These are phyloP conservation scores for Amniataba percoides DNA, from an alignment of 2,797 vertebrate species.

Conservation along the genomic window DNA sequence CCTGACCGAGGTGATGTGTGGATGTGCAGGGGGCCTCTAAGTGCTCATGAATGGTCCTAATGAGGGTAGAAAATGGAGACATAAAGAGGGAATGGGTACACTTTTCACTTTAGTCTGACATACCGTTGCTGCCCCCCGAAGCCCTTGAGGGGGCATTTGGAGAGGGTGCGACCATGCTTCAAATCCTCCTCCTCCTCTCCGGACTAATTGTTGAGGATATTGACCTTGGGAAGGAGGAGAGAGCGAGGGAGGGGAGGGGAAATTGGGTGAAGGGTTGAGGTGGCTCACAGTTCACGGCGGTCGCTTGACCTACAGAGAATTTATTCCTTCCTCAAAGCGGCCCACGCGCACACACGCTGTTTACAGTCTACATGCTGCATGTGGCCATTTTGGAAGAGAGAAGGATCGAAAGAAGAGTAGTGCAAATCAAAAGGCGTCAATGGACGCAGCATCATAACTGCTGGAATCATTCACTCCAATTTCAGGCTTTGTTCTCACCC, in stretches of 20 bases:
- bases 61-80: slow-evolving; percentile 87
- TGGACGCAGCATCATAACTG: slow-evolving; percentile 66
- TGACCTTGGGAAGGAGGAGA: slow-evolving; percentile 83
- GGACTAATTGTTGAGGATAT: slow-evolving; percentile 86
- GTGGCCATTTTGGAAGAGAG: slow-evolving; percentile 26
- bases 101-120: slow-evolving; percentile 87
- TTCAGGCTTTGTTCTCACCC: slow-evolving; percentile 69
- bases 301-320: slow-evolving; percentile 66
- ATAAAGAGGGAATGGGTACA: slow-evolving; percentile 88
- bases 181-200: slow-evolving; percentile 80
- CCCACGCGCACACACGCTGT: slow-evolving; percentile 11
- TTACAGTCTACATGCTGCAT: slow-evolving; percentile 1
- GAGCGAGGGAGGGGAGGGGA: slow-evolving; percentile 54
- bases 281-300: slow-evolving; percentile 64
- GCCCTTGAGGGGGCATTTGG: slow-evolving; percentile 85
- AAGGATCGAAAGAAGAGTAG: slow-evolving; percentile 46
- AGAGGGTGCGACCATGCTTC: slow-evolving; percentile 83
- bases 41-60: slow-evolving; percentile 85
- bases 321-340: slow-evolving; percentile 42
- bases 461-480: slow-evolving; percentile 70
- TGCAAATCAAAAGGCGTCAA: slow-evolving; percentile 61
- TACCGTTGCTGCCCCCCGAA: slow-evolving; percentile 82
- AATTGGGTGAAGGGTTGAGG: slow-evolving; percentile 66
- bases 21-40: slow-evolving; percentile 81
- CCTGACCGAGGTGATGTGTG: slow-evolving; percentile 78